Evolutionary conservation across 1,140 invertebrate genomes (phyloP).

Genomic region (Drosophila pandora): DNA sequence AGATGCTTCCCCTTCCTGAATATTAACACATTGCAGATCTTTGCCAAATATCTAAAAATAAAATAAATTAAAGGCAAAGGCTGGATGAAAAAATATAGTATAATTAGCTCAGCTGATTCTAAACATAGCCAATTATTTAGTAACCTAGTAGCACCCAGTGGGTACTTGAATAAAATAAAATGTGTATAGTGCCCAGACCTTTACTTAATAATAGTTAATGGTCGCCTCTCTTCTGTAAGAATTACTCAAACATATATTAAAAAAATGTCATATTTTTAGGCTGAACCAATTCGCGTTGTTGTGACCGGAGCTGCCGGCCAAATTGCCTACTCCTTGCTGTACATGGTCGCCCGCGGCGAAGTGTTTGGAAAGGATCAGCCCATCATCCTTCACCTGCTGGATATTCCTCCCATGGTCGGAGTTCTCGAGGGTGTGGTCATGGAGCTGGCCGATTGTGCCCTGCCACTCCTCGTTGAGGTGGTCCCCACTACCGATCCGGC

Average conservation of each 20-base stretch:
- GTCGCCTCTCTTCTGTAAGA: too few species aligned
- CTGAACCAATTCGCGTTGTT: constrained; percentile 94
- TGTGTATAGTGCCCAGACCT: too few species aligned
- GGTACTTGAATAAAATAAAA: too few species aligned
- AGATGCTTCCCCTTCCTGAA: background rate
- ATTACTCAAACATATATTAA: background rate
- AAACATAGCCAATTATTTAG: constrained; percentile 1
- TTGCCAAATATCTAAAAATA: constrained; percentile 25
- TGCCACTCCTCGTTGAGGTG: constrained; percentile 94
- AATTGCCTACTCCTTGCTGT: constrained; percentile 98
- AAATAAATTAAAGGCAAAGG: constrained; percentile 8
- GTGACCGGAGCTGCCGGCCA: constrained; percentile 99
- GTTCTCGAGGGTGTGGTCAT: constrained; percentile 98
- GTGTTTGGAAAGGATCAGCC: constrained; percentile 97
- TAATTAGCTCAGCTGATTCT: constrained; percentile 31
- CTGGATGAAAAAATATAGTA: constrained; percentile 15
- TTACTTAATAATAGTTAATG: too few species aligned
- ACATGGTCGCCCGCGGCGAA: constrained; percentile 97
- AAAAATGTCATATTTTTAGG: constrained; percentile 39
- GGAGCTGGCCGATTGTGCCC: constrained; percentile 98
- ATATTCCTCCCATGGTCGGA: constrained; percentile 97
- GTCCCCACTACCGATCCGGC: constrained; percentile 94
- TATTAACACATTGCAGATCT: background rate
- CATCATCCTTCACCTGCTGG: constrained; percentile 95
- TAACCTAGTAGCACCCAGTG: background rate